Evolutionary conservation across 2,797 vertebrate genomes (phyloP).

Genomic region (Sebastes goodei): DNA sequence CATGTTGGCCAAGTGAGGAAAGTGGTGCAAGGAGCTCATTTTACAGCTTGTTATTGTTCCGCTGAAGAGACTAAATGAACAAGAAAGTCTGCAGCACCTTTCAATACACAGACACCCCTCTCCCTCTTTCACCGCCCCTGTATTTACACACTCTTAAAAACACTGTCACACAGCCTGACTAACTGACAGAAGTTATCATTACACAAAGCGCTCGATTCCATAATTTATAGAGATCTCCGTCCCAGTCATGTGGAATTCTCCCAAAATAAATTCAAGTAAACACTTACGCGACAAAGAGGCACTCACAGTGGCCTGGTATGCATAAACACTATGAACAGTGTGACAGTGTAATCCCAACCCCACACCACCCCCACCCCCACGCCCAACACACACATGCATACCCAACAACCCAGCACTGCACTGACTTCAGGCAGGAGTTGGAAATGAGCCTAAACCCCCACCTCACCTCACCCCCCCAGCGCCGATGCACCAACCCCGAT

Average conservation of each 20-base stretch:
- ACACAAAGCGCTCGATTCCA: constrained; percentile 91
- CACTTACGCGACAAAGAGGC: constrained; percentile 93
- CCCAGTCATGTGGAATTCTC: constrained; percentile 93
- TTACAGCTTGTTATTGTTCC: constrained; percentile 52
- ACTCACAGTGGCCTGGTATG: constrained; percentile 93
- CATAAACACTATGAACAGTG: constrained; percentile 93
- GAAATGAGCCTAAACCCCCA: constrained; percentile 61
- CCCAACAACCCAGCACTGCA: constrained; percentile 43
- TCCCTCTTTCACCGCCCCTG: constrained; percentile 53
- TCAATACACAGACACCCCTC: constrained; percentile 65
- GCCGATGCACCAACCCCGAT: constrained; percentile 28
- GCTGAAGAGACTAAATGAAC: constrained; percentile 43
- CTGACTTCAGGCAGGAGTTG: constrained; percentile 86
- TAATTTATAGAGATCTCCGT: constrained; percentile 94
- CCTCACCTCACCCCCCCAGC: constrained; percentile 14
- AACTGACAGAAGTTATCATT: constrained; percentile 91
- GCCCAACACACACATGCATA: constrained; percentile 18
- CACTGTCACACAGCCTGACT: constrained; percentile 81
- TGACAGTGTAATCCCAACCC: constrained; percentile 88
- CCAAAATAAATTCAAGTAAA: constrained; percentile 98
- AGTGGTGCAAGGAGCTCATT: constrained; percentile 14
- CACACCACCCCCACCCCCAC: not conserved
- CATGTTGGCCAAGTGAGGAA: not conserved
- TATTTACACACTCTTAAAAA: constrained; percentile 78
- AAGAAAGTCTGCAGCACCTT: constrained; percentile 60